Evolutionary conservation across 53 echinoderm and acorn worm genomes (phyloP).

Genomic region (Pentamera pediparva): DNA sequence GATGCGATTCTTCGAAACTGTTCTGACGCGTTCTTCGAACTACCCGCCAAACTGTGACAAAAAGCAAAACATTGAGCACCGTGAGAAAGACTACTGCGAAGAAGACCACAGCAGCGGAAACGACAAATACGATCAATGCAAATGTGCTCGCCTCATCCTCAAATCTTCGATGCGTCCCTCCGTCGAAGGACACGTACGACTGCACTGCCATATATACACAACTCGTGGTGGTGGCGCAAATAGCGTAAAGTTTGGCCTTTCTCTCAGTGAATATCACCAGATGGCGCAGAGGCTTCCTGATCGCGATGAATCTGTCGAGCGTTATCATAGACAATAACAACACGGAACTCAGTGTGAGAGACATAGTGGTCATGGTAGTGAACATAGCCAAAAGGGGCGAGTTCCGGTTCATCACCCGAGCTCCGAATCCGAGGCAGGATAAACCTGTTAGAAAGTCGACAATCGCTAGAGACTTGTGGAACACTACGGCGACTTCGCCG

Average conservation of each 20-base stretch:
- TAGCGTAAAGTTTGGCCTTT: neutral
- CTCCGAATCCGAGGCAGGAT: neutral
- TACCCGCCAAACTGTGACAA: too few species aligned
- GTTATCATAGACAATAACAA: neutral
- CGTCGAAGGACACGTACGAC: neutral
- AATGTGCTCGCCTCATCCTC: too few species aligned
- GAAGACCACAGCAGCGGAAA: too few species aligned
- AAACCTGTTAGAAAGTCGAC: constrained; percentile 2
- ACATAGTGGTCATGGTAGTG: constrained; percentile 2
- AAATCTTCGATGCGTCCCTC: neutral
- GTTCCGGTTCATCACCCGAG: too few species aligned
- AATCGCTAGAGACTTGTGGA: constrained; percentile 8
- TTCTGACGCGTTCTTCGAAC: too few species aligned
- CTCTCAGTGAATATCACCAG: neutral
- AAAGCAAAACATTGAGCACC: too few species aligned
- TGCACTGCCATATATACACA: neutral
- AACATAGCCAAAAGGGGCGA: neutral
- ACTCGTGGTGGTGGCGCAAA: neutral
- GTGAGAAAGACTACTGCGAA: too few species aligned
- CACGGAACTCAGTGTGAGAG: constrained; percentile 2
- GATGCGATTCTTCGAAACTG: too few species aligned
- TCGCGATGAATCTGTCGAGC: constrained; percentile 1
- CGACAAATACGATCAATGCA: too few species aligned
- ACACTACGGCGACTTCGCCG: neutral
- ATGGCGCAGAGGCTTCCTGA: neutral